These are phyloP conservation scores for Prolemur simus DNA, from an alignment of 2,113 vertebrate genomes.

Conservation along the genomic window DNA sequence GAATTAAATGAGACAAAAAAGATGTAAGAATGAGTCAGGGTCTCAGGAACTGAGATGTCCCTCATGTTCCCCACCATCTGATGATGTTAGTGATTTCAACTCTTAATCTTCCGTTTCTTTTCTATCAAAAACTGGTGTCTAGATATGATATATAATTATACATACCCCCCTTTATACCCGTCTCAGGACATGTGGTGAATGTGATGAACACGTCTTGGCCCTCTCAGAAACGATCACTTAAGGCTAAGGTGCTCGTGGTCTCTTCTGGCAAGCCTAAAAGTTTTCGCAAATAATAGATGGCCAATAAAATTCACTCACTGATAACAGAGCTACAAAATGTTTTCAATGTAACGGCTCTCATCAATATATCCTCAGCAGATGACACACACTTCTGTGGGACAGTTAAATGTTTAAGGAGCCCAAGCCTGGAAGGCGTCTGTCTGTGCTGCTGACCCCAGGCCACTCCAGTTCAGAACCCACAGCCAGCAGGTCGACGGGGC, in stretches of 20 bases:
- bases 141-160: not conserved
- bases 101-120: not conserved
- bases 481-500: too few relatives aligned
- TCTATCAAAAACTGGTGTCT: not conserved
- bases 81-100: not conserved
- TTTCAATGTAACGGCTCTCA: too few relatives aligned
- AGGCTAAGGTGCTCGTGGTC: not conserved
- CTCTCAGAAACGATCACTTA: not conserved
- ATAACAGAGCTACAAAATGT: not conserved
- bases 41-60: not conserved
- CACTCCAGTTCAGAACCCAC: too few relatives aligned
- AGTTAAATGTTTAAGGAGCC: too few relatives aligned
- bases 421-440: too few relatives aligned
- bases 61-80: not conserved
- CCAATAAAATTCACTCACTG: not conserved
- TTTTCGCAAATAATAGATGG: constrained; percentile 3
- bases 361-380: too few relatives aligned
- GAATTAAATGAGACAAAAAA: not conserved
- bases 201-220: not conserved
- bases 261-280: not conserved
- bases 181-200: not conserved
- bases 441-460: too few relatives aligned
- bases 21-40: not conserved
- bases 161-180: not conserved
- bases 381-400: too few relatives aligned